Conservation (phyloP, 2,797 vertebrate species). For the Alca torda region DNA sequence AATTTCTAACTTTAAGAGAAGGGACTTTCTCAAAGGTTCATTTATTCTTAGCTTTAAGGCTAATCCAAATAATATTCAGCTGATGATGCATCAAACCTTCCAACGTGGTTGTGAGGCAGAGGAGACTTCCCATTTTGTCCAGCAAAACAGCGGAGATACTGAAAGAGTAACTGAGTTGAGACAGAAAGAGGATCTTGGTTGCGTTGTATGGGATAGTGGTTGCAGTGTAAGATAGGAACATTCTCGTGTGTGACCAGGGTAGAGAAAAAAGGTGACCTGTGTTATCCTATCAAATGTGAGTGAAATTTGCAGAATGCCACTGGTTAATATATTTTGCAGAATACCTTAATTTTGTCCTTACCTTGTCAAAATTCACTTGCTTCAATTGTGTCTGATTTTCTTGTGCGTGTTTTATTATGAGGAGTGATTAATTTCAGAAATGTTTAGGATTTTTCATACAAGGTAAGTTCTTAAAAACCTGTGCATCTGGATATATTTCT, state of each 20-base stretch:
- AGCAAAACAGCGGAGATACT: neutral
- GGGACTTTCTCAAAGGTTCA: neutral
- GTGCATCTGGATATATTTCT: neutral
- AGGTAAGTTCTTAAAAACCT: neutral
- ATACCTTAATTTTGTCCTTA: neutral
- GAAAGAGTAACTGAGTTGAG: neutral
- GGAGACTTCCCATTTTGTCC: neutral
- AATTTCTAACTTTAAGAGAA: neutral
- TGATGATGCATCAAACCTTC: neutral
- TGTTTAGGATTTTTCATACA: neutral
- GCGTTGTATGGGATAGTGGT: neutral
- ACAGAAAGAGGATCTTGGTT: neutral
- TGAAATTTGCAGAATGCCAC: neutral
- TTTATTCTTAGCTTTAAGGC: neutral
- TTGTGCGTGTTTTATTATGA: neutral
- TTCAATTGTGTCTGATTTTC: neutral
- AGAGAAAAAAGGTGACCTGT: neutral
- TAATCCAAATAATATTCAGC: neutral
- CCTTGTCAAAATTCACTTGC: neutral
- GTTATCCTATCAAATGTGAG: neutral
- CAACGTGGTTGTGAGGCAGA: neutral
- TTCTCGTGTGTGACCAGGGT: neutral
- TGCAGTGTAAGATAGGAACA: neutral
- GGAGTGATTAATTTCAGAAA: neutral
- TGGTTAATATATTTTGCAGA: neutral